Evolutionary conservation across 2,888 invertebrate genomes (phyloP).

Genomic region (Aleiodes testaceus): DNA sequence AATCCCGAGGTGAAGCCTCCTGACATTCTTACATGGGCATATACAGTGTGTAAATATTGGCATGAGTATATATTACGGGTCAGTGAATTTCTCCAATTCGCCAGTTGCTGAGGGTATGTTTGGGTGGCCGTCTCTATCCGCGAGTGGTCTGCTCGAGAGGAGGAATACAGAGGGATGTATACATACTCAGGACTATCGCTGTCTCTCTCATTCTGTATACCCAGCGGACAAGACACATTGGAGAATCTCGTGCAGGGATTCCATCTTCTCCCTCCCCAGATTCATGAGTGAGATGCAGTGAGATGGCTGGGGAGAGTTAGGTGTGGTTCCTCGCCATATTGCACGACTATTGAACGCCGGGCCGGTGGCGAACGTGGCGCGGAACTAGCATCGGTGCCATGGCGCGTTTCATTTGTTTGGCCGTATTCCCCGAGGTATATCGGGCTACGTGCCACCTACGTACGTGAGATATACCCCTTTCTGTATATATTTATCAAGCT

Average conservation of each 20-base stretch:
- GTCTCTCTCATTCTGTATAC: background rate
- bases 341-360: conserved; percentile 50
- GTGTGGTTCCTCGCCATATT: conserved; percentile 51
- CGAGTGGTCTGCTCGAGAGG: conserved; percentile 6
- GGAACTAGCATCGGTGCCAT: conserved; percentile 37
- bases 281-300: conserved; percentile 22
- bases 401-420: conserved; percentile 44
- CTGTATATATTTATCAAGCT: background rate
- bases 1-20: conserved; percentile 3
- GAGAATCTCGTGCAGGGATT: conserved; percentile 25
- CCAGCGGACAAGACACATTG: conserved; percentile 26
- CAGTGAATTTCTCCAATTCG: conserved; percentile 50
- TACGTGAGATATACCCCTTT: conserved; percentile 26
- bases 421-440: conserved; percentile 36
- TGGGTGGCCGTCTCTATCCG: conserved; percentile 13
- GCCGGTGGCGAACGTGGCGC: conserved; percentile 41
- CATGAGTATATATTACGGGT: conserved; percentile 52
- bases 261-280: background rate
- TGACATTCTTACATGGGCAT: conserved; percentile 18
- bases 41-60: conserved; percentile 50
- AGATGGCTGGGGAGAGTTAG: conserved; percentile 29
- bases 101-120: conserved; percentile 23
- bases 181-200: background rate
- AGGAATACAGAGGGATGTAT: conserved; percentile 5
- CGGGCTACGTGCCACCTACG: conserved; percentile 40